Evolutionary conservation across 2,797 vertebrate genomes (phyloP).

Genomic region (Artibeus jamaicensis): DNA sequence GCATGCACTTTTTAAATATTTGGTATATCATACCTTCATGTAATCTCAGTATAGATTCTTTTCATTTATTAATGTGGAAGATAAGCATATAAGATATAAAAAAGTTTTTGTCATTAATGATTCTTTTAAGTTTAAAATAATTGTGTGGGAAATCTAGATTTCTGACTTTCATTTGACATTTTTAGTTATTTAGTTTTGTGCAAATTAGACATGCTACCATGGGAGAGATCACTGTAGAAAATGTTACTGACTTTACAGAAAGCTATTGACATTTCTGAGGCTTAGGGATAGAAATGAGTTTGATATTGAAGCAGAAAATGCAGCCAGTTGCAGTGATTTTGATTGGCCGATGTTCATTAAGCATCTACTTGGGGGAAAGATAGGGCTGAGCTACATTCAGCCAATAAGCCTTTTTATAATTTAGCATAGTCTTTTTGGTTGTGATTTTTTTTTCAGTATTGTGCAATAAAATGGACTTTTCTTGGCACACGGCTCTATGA

Average conservation of each 20-base stretch:
- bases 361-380: not conserved
- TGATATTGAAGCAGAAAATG: slow-evolving; percentile 1
- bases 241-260: not conserved
- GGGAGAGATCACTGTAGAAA: not conserved
- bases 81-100: not conserved
- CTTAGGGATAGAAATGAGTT: not conserved
- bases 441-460: not conserved
- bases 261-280: slow-evolving; percentile 30
- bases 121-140: slow-evolving; percentile 26
- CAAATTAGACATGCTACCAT: not conserved
- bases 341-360: not conserved
- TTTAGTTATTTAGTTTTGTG: not conserved
- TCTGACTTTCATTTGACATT: slow-evolving; percentile 28
- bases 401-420: not conserved
- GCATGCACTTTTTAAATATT: not conserved
- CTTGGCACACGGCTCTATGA: not conserved
- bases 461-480: not conserved
- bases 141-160: slow-evolving; percentile 30
- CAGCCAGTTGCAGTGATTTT: not conserved
- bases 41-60: not conserved
- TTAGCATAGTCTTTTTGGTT: not conserved
- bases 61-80: not conserved
- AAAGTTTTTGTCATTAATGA: not conserved
- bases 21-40: not conserved
- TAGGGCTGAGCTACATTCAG: not conserved